phyloP scores from a whole-genome alignment of 2,797 vertebrate genomes.

The Babyrousa celebensis region DNA sequence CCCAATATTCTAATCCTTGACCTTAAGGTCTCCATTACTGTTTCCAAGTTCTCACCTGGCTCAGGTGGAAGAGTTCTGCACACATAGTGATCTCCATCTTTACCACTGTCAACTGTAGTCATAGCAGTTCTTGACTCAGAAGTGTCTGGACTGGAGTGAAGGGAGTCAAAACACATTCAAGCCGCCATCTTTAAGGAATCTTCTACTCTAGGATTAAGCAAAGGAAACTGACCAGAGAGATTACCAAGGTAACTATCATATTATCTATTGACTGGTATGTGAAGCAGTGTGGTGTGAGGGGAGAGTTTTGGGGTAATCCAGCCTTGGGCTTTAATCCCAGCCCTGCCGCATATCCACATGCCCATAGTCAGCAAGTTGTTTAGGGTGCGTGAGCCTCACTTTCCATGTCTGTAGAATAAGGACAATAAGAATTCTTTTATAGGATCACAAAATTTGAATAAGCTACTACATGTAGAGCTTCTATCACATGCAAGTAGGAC shows the following conservation, averaged over 20 bases:
- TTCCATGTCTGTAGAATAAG: conserved; percentile 25
- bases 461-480: background rate
- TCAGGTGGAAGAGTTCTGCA: background rate
- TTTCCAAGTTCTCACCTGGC: background rate
- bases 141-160: background rate
- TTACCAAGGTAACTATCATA: background rate
- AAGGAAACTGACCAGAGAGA: background rate
- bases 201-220: background rate
- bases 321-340: background rate
- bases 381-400: background rate
- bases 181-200: background rate
- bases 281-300: background rate
- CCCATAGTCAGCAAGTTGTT: background rate
- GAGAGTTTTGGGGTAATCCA: background rate
- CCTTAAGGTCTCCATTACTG: background rate
- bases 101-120: background rate
- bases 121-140: background rate
- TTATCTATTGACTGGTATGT: background rate
- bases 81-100: background rate
- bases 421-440: background rate
- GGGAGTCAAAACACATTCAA: background rate
- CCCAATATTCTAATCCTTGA: background rate
- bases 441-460: background rate
- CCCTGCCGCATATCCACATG: background rate
- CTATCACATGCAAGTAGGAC: background rate